Base-by-base conservation (phyloP, 2,113 vertebrate genomes). In the Poeciliopsis prolifica region DNA sequence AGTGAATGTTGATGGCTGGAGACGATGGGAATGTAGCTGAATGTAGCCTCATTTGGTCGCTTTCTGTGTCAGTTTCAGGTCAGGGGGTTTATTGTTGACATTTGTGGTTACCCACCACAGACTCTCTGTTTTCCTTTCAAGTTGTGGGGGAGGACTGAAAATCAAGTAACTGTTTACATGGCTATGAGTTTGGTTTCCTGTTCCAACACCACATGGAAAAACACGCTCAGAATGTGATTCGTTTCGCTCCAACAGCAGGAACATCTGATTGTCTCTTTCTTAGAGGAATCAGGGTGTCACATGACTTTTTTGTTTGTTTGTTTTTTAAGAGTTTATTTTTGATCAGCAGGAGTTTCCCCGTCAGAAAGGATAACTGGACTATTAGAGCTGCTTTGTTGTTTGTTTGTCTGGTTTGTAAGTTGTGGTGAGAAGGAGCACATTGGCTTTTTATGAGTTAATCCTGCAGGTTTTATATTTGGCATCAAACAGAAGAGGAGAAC, bases 231-330 rank as follows among this genome's bases (percentile, higher is more conserved):
- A 31, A 63, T 13, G 40, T 40, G 35, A 62, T 64, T 71, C 67
- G 78, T 74, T 85, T 75, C 26, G 3, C 74, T 78, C 1, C 19
- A 60, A 86, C 67, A 75, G 73, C 44, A 58, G 35, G 28, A 22
- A 42, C 37, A 69, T 51, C 29, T 71, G 64, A 65, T 76, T 65
- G 70, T 70, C 70, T 26, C 29, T 74, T 65, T 78, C 64, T 42
- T 3, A 44, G 69, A 71, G 60, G 51, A 62, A 35, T 63, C 71
- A 79, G 79, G 74, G 58, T 69, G 44, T 88, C 90, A 86, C 75
- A 72, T 89, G 86, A 79, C 77, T n/a, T 76, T 69, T 22, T 37
- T 2, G 29, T 12, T 37, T 37, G 1, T 35, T 37, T 29, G 29
- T 37, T n/a, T 76, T 72, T 28, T 35, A 9, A 35, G 19, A 17